Percentiles rank a stretch among this genome's conserved stretches.
Conservation (phyloP, 2,113 vertebrate species). For the Phasianus colchicus region DNA sequence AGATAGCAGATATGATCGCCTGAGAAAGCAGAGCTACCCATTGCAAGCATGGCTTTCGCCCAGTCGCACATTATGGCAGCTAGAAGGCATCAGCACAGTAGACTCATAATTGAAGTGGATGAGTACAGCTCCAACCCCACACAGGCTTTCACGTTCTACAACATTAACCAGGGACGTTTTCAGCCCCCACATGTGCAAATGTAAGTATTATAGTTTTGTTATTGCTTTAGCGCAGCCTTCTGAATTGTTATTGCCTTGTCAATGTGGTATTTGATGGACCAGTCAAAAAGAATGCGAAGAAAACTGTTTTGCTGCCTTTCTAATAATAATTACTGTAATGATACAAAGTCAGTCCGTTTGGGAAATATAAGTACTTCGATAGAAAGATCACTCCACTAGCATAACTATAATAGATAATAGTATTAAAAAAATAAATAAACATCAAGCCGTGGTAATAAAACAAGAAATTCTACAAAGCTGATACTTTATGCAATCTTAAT, state of each 20-base stretch:
- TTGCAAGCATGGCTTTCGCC: slow-evolving; percentile 91
- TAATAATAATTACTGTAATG: slow-evolving; percentile 10
- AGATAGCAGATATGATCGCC: slow-evolving; percentile 64
- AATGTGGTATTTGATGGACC: slow-evolving; percentile 2
- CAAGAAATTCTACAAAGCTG: neutral
- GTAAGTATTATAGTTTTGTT: slow-evolving; percentile 78
- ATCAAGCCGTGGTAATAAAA: neutral
- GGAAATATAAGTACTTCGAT: neutral
- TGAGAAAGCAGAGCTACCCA: slow-evolving; percentile 50
- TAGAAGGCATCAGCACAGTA: slow-evolving; percentile 87
- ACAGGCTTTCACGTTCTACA: slow-evolving; percentile 99
- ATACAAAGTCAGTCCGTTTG: neutral
- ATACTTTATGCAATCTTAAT: neutral
- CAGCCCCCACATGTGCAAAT: slow-evolving; percentile 98
- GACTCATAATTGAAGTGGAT: slow-evolving; percentile 91
- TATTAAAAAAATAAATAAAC: slow-evolving; percentile 12
- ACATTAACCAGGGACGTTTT: slow-evolving; percentile 99
- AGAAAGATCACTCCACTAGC: neutral
- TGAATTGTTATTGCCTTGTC: slow-evolving; percentile 41
- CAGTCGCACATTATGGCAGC: slow-evolving; percentile 94
- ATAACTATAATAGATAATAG: neutral
- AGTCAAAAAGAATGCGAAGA: slow-evolving; percentile 4
- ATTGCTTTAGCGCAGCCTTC: slow-evolving; percentile 20
- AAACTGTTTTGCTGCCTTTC: neutral
- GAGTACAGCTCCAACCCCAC: slow-evolving; percentile 98